Conservation (phyloP, 2,113 vertebrate species). For the Cheilinus undulatus region DNA sequence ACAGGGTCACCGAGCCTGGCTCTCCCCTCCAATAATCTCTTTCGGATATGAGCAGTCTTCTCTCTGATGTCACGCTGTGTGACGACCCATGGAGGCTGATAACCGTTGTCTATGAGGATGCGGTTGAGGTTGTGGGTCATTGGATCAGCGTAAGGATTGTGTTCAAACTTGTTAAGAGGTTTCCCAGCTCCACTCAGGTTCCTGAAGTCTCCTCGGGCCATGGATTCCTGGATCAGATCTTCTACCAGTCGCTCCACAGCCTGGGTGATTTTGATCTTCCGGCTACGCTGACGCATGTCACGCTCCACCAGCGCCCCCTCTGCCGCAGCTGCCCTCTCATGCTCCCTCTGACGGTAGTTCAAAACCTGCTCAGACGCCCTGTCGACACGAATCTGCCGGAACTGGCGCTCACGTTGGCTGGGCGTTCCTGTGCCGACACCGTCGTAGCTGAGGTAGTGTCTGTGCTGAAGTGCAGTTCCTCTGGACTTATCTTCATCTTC, state of each 20-base stretch:
- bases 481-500: conserved; percentile 84
- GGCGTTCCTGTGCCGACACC: conserved; percentile 92
- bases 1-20: conserved; percentile 83
- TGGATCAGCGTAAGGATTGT: conserved; percentile 93
- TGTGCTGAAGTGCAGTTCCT: conserved; percentile 85
- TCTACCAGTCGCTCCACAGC: conserved; percentile 95
- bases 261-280: conserved; percentile 92
- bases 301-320: conserved; percentile 83
- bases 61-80: conserved; percentile 93
- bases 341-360: conserved; percentile 87
- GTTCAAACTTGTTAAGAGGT: conserved; percentile 90
- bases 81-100: conserved; percentile 95
- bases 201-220: conserved; percentile 95
- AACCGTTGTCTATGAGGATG: conserved; percentile 96
- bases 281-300: conserved; percentile 87
- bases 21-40: conserved; percentile 78
- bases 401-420: conserved; percentile 93
- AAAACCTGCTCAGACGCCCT: conserved; percentile 90
- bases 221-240: conserved; percentile 97
- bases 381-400: conserved; percentile 90
- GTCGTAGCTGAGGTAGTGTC: conserved; percentile 95
- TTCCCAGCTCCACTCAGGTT: conserved; percentile 94
- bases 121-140: conserved; percentile 98
- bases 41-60: conserved; percentile 81
- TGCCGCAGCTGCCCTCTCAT: conserved; percentile 79